phyloP scores from a whole-genome alignment of 2,888 invertebrate genomes.

The Pollenia angustigena region DNA sequence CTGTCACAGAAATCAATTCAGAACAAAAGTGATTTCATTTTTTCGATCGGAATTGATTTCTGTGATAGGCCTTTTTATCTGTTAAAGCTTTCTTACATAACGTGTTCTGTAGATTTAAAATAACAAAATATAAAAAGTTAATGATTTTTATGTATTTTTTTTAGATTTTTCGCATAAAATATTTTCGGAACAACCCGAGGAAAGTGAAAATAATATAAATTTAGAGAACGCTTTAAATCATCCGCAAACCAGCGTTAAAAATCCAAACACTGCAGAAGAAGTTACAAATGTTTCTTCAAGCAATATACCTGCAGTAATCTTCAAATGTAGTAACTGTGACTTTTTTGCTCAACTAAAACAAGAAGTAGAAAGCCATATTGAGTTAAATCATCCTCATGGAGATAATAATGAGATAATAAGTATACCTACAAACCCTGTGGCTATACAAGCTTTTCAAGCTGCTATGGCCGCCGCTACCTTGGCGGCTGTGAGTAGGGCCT shows the following conservation, averaged over 20 bases:
- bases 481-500: constrained; percentile 79
- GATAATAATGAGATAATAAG: constrained; percentile 79
- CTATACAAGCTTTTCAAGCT: constrained; percentile 82
- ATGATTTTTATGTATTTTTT: not conserved
- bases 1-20: too few relatives aligned
- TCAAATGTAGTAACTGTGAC: constrained; percentile 83
- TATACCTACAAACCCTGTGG: constrained; percentile 82
- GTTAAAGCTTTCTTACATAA: too few relatives aligned
- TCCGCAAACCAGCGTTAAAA: constrained; percentile 23
- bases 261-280: constrained; percentile 28
- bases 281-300: constrained; percentile 1
- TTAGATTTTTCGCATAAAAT: constrained; percentile 49
- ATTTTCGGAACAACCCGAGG: constrained; percentile 41
- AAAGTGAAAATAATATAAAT: constrained; percentile 40
- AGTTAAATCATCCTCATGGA: constrained; percentile 78
- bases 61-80: too few relatives aligned
- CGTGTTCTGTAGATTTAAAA: too few relatives aligned
- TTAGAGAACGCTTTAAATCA: constrained; percentile 36
- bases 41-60: too few relatives aligned
- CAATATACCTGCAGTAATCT: constrained; percentile 76
- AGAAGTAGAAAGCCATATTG: constrained; percentile 81
- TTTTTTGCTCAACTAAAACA: constrained; percentile 82
- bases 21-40: too few relatives aligned
- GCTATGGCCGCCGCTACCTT: constrained; percentile 82
- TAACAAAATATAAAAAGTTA: too few relatives aligned